Evolutionary conservation across 2,113 vertebrate species (phyloP), one percentile per base, ranked within the genome.

Genomic region (Trematocara variabile): DNA sequence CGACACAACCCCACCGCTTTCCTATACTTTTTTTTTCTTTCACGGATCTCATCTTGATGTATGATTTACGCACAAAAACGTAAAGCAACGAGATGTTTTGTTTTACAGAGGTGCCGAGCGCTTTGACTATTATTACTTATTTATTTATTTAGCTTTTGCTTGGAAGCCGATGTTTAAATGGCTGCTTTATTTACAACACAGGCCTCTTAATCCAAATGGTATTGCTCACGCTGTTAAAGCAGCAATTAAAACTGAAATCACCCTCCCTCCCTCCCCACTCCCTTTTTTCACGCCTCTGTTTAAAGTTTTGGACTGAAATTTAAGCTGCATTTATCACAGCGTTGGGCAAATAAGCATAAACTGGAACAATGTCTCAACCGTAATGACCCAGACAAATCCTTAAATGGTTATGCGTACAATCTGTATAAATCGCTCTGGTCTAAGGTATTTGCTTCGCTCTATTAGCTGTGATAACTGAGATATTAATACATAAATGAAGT

Each of bases 31-130:
- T 39, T 33, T 73, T 84, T 91, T 91, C 83, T 56, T 79, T 68
- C 53, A 89, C 85, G 86, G 77, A 80, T 73, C 70, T 73, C 78
- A 14, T 81, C 37, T 87, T 95, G 88, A 95, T 93, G 93, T 88
- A 91, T 93, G 89, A 84, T 95, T 94, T 93, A 89, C 73, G 65
- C 63, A 81, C 53, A 84, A 44, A 82, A 53, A 83, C 86, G 65
- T 87, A 81, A 90, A 92, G 53, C 86, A 83, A 73, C 56, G 73
- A 88, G 73, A 53, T 86, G 89, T 89, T 84, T 55, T 58, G 54
- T 90, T 94, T 92, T 89, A 89, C 86, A 77, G 84, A 34, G 58
- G 56, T 84, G 33, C 86, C 37, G 70, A 20, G 77, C 56, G 65
- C 82, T 80, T 70, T 87, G 85, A 37, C 33, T 37, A 63, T 37